Percentiles rank a stretch among this genome's conserved stretches.
Evolutionary conservation across 2,797 vertebrate genomes (phyloP).

Genomic region (Phyllotis vaccarum): DNA sequence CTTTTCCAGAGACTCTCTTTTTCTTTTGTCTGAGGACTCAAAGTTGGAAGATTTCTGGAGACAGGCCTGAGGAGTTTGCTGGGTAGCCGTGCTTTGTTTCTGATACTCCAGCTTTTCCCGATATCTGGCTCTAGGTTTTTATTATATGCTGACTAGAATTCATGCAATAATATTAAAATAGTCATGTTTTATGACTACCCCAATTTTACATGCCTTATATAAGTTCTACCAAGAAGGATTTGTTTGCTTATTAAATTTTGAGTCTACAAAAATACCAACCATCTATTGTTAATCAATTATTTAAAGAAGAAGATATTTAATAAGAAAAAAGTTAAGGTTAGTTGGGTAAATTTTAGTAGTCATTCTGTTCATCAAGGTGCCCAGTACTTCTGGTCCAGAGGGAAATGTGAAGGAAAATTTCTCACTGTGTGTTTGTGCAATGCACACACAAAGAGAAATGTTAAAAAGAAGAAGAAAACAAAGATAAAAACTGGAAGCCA

Average conservation of each 20-base stretch:
- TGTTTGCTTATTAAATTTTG: constrained; percentile 5
- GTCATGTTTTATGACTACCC: constrained; percentile 32
- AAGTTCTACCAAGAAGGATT: neutral
- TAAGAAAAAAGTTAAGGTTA: neutral
- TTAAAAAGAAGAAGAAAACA: neutral
- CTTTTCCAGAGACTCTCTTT: no score
- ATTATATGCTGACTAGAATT: no score
- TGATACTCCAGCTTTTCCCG: no score
- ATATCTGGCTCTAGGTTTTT: no score
- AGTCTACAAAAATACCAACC: neutral
- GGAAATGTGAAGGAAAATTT: neutral
- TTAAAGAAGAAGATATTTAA: constrained; percentile 25
- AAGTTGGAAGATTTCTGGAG: no score
- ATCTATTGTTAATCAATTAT: neutral
- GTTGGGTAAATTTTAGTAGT: constrained; percentile 28
- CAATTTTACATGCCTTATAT: neutral
- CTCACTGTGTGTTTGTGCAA: neutral
- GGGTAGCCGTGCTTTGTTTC: no score
- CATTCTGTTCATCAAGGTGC: neutral
- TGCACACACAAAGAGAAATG: neutral
- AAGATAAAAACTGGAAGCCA: neutral
- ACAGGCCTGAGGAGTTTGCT: no score
- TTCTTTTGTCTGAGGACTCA: no score
- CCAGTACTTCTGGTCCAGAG: neutral
- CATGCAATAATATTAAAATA: neutral